phyloP scores from a whole-genome alignment of 2,797 vertebrate species.

The Loris lydekkerianus region DNA sequence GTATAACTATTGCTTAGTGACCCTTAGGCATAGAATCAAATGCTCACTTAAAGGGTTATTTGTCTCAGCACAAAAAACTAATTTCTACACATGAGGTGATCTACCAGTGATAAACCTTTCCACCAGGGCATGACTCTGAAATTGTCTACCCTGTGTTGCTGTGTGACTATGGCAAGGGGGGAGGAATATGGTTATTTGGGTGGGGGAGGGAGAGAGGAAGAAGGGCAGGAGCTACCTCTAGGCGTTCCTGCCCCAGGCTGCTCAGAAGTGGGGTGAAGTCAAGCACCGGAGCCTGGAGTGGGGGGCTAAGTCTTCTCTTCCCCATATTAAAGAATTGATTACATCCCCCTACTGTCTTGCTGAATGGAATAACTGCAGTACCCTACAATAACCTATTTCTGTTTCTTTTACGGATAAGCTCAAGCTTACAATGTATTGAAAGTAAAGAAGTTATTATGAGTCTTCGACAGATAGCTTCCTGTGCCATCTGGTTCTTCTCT shows the following conservation, averaged over 20 bases:
- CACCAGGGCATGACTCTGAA: accelerated
- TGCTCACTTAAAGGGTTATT: not conserved
- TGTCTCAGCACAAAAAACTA: not conserved
- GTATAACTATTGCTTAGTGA: not conserved
- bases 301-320: not conserved
- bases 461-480: not conserved
- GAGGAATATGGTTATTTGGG: not conserved
- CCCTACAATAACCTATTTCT: not conserved
- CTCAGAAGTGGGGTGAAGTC: not conserved
- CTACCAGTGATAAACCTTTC: not conserved
- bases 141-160: accelerated
- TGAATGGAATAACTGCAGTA: not conserved
- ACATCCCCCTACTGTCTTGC: not conserved
- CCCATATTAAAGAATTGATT: not conserved
- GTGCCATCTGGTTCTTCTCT: not conserved
- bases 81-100: accelerated
- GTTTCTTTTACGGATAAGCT: not conserved
- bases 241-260: not conserved
- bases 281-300: not conserved
- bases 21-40: not conserved
- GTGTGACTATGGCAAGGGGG: not conserved
- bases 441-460: not conserved
- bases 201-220: not conserved
- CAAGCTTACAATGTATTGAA: not conserved
- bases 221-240: not conserved